These are phyloP conservation scores for Malthinus seriepunctatus DNA, from an alignment of 2,888 invertebrate genomes.

Conservation along the genomic window DNA sequence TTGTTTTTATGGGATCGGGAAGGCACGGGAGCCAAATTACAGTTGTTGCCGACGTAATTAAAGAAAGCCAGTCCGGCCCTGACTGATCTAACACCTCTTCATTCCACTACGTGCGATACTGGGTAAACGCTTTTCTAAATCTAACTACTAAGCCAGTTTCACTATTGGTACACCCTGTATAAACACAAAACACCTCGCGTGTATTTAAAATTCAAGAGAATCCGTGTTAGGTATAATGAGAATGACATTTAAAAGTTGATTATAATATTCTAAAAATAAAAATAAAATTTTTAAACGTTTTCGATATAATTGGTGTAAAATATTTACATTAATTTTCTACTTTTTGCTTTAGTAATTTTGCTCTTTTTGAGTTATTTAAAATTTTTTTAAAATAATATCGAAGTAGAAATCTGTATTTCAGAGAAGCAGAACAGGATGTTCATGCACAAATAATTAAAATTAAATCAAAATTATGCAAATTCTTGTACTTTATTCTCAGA, in stretches of 20 bases:
- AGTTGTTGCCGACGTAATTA: no score
- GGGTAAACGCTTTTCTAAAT: no score
- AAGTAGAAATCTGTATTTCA: constrained; percentile 8
- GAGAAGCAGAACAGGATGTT: constrained; percentile 25
- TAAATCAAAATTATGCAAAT: constrained; percentile 34
- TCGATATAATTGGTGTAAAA: constrained; percentile 1
- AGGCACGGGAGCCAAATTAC: no score
- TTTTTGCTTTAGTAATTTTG: neutral
- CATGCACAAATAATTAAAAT: constrained; percentile 34
- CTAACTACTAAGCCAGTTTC: no score
- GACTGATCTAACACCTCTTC: no score
- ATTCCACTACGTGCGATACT: no score
- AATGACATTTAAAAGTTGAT: neutral
- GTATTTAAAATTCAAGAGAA: neutral
- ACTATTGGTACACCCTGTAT: no score
- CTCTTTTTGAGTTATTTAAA: constrained; percentile 4
- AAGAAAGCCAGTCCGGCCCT: no score
- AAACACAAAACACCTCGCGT: no score
- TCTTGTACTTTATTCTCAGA: constrained; percentile 20
- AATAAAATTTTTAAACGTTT: neutral
- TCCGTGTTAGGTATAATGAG: neutral
- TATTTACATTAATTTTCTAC: constrained; percentile 1
- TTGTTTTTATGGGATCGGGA: no score
- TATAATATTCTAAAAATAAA: neutral
- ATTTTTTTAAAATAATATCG: constrained; percentile 11